phyloP scores from a whole-genome alignment of 1,140 invertebrate species.

The Trichonephila clavata region DNA sequence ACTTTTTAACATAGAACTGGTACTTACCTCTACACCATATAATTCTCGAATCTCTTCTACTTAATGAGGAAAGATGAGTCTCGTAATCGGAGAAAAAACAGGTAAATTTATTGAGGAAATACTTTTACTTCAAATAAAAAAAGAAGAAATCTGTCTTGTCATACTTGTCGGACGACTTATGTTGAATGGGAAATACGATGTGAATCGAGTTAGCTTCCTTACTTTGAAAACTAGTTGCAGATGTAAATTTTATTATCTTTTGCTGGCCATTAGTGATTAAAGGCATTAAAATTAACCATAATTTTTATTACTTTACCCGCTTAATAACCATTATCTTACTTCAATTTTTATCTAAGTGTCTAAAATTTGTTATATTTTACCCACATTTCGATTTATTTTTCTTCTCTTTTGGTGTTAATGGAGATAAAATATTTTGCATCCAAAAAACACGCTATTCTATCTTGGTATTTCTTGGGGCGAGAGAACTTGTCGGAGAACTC shows the following conservation, averaged over 20 bases:
- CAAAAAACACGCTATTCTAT: background rate
- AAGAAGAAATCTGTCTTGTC: background rate
- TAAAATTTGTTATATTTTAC: constrained; percentile 18
- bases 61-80: background rate
- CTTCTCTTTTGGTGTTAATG: background rate
- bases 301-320: background rate
- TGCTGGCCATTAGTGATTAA: background rate
- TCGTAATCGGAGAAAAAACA: background rate
- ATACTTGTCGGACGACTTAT: background rate
- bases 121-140: background rate
- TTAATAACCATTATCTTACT: background rate
- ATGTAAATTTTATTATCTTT: background rate
- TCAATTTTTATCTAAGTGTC: background rate
- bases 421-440: background rate
- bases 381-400: background rate
- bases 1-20: background rate
- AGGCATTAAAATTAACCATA: background rate
- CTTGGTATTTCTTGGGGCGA: constrained; percentile 56
- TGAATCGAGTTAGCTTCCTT: background rate
- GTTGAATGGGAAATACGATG: background rate
- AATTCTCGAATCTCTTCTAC: background rate
- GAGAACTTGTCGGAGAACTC: constrained; percentile 60
- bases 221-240: background rate
- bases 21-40: background rate
- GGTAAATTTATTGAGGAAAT: constrained; percentile 18